Base-by-base conservation (phyloP, 2,797 vertebrate genomes). In the Pangasius sanitwongsei region DNA sequence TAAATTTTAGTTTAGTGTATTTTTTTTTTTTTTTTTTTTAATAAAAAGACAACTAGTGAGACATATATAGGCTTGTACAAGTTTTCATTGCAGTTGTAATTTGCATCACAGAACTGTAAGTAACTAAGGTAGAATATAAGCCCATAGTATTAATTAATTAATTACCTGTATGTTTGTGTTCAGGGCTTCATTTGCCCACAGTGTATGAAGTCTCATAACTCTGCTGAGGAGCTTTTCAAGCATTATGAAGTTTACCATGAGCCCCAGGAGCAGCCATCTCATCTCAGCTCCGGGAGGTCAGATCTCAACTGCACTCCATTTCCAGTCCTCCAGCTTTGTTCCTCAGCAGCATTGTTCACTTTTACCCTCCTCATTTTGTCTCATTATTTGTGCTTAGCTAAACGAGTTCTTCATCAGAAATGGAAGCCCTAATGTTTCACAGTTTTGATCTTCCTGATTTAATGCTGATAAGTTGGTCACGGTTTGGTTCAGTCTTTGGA, bases 181-280 rank as follows among this genome's bases (percentile, higher is more conserved):
- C 92, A 99, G 99, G 99, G 99, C 83, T 99, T 99, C 94, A 99
- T 99, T 95, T 99, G 99, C 96, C 99, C 99, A 84, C 97, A 99
- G 92, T 99, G 99, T 94, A 99, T 99, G 99, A 99, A 99, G 94
- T 98, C 99, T 86, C 98, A 99, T 94, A 98, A 96, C 95, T 98
- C 98, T 89, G 98, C 98, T 7, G 99, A 99, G 93, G 98, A 99
- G 91, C 97, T 99, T 87, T 99, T 98, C 94, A 98, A 98, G 92
- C 99, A 99, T 95, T 99, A 99, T 91, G 97, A 99, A 94, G 96
- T 97, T 83, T 98, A 97, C 94, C 99, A 99, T 83, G 97, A 99
- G 89, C 95, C 97, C 7, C 97, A 96, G 93, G 97, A 97, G 92
- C 97, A 97, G 77, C 96, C 98, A 57, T 94, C 97, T 92, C 95